Evolutionary conservation across 1,140 invertebrate genomes (phyloP).

Genomic region (Danaus melanippus): DNA sequence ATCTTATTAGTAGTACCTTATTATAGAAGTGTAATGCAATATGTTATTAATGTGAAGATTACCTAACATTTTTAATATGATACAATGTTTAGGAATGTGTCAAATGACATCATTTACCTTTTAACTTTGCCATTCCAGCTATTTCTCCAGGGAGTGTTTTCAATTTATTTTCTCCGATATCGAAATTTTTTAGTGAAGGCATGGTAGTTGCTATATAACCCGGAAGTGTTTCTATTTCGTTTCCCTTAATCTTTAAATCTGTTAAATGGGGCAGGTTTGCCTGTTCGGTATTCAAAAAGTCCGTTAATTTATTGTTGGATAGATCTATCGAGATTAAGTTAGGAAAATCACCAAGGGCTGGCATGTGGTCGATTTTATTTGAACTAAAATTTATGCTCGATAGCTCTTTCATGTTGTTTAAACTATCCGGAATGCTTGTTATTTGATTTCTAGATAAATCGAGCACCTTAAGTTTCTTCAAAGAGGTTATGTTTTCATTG

Average conservation of each 20-base stretch:
- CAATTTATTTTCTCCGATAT: constrained; percentile 80
- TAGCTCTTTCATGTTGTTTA: constrained; percentile 76
- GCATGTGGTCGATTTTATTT: constrained; percentile 77
- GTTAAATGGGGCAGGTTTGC: constrained; percentile 75
- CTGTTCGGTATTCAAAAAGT: constrained; percentile 78
- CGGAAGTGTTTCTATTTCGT: constrained; percentile 78
- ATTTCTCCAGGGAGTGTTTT: constrained; percentile 76
- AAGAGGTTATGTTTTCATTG: constrained; percentile 72
- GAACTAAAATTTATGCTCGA: constrained; percentile 79
- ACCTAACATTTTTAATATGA: too few relatives aligned
- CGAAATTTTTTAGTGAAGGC: constrained; percentile 77
- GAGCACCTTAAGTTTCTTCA: constrained; percentile 79
- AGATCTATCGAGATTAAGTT: constrained; percentile 77
- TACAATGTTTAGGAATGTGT: too few relatives aligned
- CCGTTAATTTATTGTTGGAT: constrained; percentile 78
- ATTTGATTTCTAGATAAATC: constrained; percentile 80
- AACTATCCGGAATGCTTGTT: constrained; percentile 72
- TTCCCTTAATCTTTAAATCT: constrained; percentile 78
- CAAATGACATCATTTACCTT: constrained; percentile 68
- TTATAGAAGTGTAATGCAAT: too few relatives aligned
- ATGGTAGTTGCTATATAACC: constrained; percentile 71
- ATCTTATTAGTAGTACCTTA: too few relatives aligned
- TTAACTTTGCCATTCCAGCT: constrained; percentile 77
- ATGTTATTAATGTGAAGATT: too few relatives aligned
- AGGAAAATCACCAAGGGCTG: constrained; percentile 71